Base-by-base conservation (phyloP, 2,797 vertebrate genomes). In the Ibycter americanus region DNA sequence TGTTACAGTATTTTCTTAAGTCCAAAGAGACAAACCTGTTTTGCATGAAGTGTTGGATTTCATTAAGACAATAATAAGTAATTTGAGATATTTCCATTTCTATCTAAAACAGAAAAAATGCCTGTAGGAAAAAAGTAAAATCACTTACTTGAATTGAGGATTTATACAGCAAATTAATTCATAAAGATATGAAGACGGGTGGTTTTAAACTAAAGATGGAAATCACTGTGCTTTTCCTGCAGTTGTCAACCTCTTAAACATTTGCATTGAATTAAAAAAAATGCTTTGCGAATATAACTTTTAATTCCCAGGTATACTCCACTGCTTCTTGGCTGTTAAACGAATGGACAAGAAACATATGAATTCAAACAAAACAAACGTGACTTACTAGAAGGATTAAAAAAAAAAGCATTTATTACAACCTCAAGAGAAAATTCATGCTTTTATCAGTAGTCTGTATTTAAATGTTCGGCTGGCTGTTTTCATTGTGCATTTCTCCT, bases 371-470 rank as follows among this genome's bases (percentile, higher is more conserved):
- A 83, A 92, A 78, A 31, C 47, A 73, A 73, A 63, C 67, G 17
- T 49, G 85, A 25, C 79, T 81, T 90, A 61, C 47, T 65, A 31
- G 67, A 90, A 91, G 49, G 71, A 44, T 80, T 92, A 96, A 92
- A 49, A 76, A 92, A 95, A 49, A 56, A 90, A 83, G 78, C 7
- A 56, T 88, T 90, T 93, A 34, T 79, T 87, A 83, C 70, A 95
- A 87, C 90, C 54, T 94, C 85, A 74, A 32, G 78, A 85, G 44
- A 77, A 89, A 92, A 94, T 65, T 87, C 54, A 7, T 84, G 51
- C 83, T 94, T 94, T 83, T 88, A 89, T 58, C 80, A 70, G 44
- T 56, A 66, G 25, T 95, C 74, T 90, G 40, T 93, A 93, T 95
- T 93, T 87, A 95, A 49, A 47, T 96, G 42, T 71, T 86, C 67